Conservation (phyloP, 2,888 invertebrate genomes). For the Napeogenes sylphis region DNA sequence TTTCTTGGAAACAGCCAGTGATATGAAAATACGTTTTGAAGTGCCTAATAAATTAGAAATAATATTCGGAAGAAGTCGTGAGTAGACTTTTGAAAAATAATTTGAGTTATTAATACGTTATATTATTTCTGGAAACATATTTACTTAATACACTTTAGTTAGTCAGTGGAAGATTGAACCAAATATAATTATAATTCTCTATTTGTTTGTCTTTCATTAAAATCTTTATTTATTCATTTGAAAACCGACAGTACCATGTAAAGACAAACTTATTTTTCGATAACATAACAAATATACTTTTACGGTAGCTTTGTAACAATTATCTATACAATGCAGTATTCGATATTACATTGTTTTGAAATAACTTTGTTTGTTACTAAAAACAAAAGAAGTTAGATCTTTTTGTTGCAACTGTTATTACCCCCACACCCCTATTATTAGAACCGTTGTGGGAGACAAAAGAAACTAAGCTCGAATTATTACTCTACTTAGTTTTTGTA, state of each 20-base stretch:
- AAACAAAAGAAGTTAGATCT: background rate
- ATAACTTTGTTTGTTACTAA: background rate
- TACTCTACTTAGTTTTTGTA: background rate
- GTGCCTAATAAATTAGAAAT: slow-evolving; percentile 76
- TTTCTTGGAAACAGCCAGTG: slow-evolving; percentile 45
- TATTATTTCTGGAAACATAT: no score
- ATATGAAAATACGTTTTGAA: slow-evolving; percentile 73
- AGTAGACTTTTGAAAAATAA: slow-evolving; percentile 15
- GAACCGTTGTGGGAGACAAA: slow-evolving; percentile 34
- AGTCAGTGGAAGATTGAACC: no score
- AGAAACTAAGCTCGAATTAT: background rate
- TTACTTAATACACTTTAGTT: no score
- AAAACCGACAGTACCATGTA: no score
- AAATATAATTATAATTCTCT: no score
- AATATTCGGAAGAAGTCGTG: slow-evolving; percentile 64
- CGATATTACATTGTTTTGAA: no score
- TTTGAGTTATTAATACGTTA: background rate
- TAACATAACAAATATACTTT: no score
- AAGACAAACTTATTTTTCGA: no score
- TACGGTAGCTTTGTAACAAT: no score
- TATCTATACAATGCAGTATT: no score
- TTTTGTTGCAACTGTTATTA: slow-evolving; percentile 1
- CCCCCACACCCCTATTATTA: slow-evolving; percentile 31
- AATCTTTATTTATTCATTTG: no score
- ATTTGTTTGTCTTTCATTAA: no score